A percentile compares a stretch with the other conserved stretches of the same genome.
These are phyloP conservation scores for Hirtodrosophila trivittata DNA, from an alignment of 2,888 invertebrate species.

Conservation along the genomic window DNA sequence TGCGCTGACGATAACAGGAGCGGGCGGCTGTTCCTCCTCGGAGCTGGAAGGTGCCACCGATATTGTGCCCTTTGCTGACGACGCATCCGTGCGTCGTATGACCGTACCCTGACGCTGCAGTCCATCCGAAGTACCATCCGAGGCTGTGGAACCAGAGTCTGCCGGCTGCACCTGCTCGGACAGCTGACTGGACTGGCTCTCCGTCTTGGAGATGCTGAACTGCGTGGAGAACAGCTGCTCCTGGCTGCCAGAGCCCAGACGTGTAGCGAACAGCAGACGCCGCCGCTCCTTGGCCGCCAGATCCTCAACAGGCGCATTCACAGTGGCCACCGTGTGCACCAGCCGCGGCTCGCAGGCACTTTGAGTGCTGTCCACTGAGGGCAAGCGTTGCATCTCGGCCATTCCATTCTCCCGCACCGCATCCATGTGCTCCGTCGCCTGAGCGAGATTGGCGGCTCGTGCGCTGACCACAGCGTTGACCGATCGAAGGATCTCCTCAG, in stretches of 20 bases:
- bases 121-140: slow-evolving; percentile 56
- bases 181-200: slow-evolving; percentile 87
- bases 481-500: slow-evolving; percentile 84
- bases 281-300: slow-evolving; percentile 81
- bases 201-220: slow-evolving; percentile 87
- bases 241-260: slow-evolving; percentile 87
- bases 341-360: slow-evolving; percentile 70
- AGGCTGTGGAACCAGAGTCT: slow-evolving; percentile 61
- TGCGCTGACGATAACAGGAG: slow-evolving; percentile 13
- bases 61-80: neutral
- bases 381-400: slow-evolving; percentile 77
- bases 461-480: slow-evolving; percentile 83
- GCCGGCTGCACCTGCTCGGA: slow-evolving; percentile 84
- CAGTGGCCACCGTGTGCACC: slow-evolving; percentile 78
- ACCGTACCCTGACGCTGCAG: slow-evolving; percentile 82
- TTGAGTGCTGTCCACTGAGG: slow-evolving; percentile 76
- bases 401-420: slow-evolving; percentile 74
- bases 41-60: slow-evolving; percentile 68
- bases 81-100: slow-evolving; percentile 71
- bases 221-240: slow-evolving; percentile 89
- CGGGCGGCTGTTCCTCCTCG: slow-evolving; percentile 75
- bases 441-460: slow-evolving; percentile 66
- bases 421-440: slow-evolving; percentile 70
- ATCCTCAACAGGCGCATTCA: slow-evolving; percentile 68
- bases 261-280: slow-evolving; percentile 87